These are phyloP conservation scores for Pteronotus mesoamericanus DNA, from an alignment of 2,797 vertebrate species.

Conservation along the genomic window DNA sequence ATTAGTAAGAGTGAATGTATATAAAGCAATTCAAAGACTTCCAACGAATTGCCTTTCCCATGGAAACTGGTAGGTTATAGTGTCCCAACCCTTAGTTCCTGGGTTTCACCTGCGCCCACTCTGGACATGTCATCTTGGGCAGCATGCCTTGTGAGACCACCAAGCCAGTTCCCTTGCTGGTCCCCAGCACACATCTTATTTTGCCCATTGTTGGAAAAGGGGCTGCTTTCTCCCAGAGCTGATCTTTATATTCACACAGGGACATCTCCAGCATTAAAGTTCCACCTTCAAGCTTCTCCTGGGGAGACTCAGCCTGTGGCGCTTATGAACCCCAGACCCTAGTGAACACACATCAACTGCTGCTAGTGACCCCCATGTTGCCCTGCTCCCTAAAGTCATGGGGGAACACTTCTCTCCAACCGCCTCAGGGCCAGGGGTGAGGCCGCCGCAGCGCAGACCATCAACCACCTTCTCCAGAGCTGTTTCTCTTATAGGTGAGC, in stretches of 20 bases:
- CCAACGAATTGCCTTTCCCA: neutral
- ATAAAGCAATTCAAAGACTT: neutral
- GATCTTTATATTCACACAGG: neutral
- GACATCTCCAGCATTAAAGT: neutral
- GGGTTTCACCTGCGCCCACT: neutral
- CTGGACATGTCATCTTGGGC: neutral
- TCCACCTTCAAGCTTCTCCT: neutral
- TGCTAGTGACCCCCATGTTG: neutral
- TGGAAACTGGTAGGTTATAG: neutral
- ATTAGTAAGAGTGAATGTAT: neutral
- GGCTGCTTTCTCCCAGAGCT: neutral
- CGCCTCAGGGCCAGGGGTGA: neutral
- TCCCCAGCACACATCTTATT: neutral
- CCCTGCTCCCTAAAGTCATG: neutral
- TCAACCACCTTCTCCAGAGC: neutral
- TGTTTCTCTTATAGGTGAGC: neutral
- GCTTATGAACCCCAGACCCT: neutral
- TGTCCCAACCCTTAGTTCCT: neutral
- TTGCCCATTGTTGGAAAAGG: neutral
- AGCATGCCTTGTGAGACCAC: neutral
- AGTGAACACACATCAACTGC: neutral
- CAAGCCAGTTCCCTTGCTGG: neutral
- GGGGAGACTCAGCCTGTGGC: neutral
- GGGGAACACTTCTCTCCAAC: neutral
- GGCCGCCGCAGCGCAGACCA: fast-evolving